These are phyloP conservation scores for Hesperophylax magnus DNA, from an alignment of 1,140 invertebrate genomes.

Conservation along the genomic window DNA sequence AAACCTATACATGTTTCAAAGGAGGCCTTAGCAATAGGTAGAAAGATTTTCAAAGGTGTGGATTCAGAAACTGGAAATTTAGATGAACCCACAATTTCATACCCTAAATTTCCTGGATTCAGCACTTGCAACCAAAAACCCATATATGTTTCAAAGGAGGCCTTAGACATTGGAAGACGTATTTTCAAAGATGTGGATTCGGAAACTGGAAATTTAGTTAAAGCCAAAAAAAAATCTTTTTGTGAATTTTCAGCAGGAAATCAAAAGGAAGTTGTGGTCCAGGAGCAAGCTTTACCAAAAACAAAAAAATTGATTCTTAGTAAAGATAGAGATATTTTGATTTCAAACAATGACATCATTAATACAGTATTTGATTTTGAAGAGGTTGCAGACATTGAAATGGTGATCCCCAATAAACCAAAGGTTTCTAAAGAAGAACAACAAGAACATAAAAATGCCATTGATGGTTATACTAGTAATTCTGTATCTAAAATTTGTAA, in stretches of 20 bases:
- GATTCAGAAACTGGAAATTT: not conserved
- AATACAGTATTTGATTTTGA: not conserved
- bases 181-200: slow-evolving; percentile 17
- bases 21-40: not conserved
- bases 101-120: not conserved
- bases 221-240: not conserved
- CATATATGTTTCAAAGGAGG: not conserved
- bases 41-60: not conserved
- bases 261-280: slow-evolving; percentile 59
- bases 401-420: not conserved
- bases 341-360: not conserved
- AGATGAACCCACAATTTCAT: not conserved
- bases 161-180: not conserved
- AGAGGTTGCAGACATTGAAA: not conserved
- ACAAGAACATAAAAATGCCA: not conserved
- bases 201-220: not conserved
- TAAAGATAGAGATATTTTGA: too few species aligned
- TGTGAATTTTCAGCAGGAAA: slow-evolving; percentile 54
- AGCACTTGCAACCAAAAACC: not conserved
- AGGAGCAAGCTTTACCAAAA: slow-evolving; percentile 58
- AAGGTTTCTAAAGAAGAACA: too few species aligned
- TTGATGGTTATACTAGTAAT: not conserved
- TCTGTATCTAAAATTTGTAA: not conserved
- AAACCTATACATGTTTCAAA: not conserved
- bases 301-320: slow-evolving; percentile 57